These are phyloP conservation scores for Hippocampus kuda DNA, from an alignment of 2,797 vertebrate genomes.

Conservation along the genomic window DNA sequence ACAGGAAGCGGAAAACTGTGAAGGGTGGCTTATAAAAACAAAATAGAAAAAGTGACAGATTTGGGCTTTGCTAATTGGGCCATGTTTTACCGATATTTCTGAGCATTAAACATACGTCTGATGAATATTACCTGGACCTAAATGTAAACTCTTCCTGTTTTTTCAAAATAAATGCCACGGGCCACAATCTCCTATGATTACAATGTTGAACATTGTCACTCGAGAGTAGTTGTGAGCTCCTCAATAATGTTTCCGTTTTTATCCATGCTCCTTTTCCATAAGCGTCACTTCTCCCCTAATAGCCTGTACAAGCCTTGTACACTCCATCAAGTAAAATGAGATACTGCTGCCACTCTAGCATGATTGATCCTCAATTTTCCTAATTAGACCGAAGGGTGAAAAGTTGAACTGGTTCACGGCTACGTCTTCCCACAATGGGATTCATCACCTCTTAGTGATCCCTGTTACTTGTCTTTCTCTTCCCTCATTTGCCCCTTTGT, in stretches of 20 bases:
- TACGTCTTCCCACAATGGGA: conserved; percentile 16
- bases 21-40: conserved; percentile 24
- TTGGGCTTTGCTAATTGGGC: not conserved
- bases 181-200: not conserved
- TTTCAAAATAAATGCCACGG: not conserved
- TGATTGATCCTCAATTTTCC: conserved; percentile 19
- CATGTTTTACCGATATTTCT: not conserved
- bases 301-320: not conserved
- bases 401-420: conserved; percentile 31
- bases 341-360: conserved; percentile 6
- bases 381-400: conserved; percentile 27
- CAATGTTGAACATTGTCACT: not conserved
- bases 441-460: conserved; percentile 27
- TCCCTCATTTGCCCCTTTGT: conserved; percentile 22
- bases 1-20: conserved; percentile 26
- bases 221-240: not conserved
- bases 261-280: conserved; percentile 2
- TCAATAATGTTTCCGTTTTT: conserved; percentile 1
- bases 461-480: conserved; percentile 34
- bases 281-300: not conserved
- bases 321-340: conserved; percentile 18
- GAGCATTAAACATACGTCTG: not conserved
- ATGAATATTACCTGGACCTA: not conserved
- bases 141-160: not conserved
- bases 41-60: not conserved